Conservation (phyloP, 1,140 invertebrate genomes). For the Saccostrea echinata region DNA sequence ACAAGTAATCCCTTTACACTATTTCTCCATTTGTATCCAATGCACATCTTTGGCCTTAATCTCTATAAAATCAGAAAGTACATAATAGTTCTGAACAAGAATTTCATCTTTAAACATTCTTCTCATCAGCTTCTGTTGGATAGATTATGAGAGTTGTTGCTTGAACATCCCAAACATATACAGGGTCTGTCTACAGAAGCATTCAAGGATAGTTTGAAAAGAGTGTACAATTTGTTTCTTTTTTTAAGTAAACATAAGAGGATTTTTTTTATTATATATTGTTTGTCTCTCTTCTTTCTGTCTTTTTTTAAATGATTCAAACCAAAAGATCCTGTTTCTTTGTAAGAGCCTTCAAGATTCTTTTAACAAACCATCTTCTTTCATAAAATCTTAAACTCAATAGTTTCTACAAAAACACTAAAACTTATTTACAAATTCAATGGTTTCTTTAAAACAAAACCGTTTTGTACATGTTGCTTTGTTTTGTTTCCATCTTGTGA, state of each 20-base stretch:
- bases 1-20: too few species aligned
- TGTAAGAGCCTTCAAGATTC: neutral
- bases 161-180: neutral
- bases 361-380: neutral
- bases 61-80: too few species aligned
- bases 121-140: neutral
- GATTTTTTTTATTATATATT: neutral
- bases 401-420: neutral
- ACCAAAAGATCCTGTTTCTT: neutral
- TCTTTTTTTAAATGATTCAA: neutral
- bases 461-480: neutral
- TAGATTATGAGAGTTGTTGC: neutral
- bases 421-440: neutral
- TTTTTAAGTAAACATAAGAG: neutral
- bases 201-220: neutral
- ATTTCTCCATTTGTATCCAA: too few species aligned
- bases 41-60: too few species aligned
- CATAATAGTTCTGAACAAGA: too few species aligned
- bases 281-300: neutral
- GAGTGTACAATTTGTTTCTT: neutral
- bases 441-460: conserved; percentile 1
- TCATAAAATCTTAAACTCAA: neutral
- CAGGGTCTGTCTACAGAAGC: neutral
- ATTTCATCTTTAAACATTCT: too few species aligned
- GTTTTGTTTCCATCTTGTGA: neutral